Percentiles rank a stretch among this genome's conserved stretches.
phyloP scores from a whole-genome alignment of 2,888 invertebrate genomes.

The Phasia obesa region DNA sequence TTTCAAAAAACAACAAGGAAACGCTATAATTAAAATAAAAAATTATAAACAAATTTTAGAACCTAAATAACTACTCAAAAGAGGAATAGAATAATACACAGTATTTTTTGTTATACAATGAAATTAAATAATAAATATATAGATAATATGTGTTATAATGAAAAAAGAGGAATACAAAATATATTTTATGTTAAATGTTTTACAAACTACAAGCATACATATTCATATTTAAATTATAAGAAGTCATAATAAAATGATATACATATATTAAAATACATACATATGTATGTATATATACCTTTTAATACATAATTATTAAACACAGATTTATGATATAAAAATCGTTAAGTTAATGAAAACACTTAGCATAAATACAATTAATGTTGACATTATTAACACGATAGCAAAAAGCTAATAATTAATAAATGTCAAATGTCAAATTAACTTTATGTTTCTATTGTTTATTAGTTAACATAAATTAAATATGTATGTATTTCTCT shows the following conservation, averaged over 20 bases:
- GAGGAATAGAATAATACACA: conserved; percentile 26
- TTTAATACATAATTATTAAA: conserved; percentile 7
- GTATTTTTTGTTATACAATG: conserved; percentile 55
- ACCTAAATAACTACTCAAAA: conserved; percentile 43
- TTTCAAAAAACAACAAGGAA: conserved; percentile 50
- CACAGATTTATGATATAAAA: conserved; percentile 35
- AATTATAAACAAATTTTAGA: conserved; percentile 33
- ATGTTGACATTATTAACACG: conserved; percentile 14
- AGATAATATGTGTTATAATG: conserved; percentile 5
- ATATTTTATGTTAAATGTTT: conserved; percentile 55
- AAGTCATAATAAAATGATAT: conserved; percentile 19
- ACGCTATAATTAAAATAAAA: conserved; percentile 26
- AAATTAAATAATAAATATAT: conserved; percentile 38
- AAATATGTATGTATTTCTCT: conserved; percentile 36
- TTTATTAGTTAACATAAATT: conserved; percentile 40
- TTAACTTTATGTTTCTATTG: conserved; percentile 32
- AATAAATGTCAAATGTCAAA: conserved; percentile 18
- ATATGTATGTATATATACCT: background rate
- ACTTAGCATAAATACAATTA: conserved; percentile 25
- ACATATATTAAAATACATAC: conserved; percentile 4
- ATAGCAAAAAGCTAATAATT: conserved; percentile 20
- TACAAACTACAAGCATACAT: conserved; percentile 52
- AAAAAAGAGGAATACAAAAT: conserved; percentile 45
- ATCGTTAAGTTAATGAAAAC: conserved; percentile 12
- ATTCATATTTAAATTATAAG: conserved; percentile 35